Conservation (phyloP, 1,140 invertebrate genomes). For the Tigriopus japonicus region DNA sequence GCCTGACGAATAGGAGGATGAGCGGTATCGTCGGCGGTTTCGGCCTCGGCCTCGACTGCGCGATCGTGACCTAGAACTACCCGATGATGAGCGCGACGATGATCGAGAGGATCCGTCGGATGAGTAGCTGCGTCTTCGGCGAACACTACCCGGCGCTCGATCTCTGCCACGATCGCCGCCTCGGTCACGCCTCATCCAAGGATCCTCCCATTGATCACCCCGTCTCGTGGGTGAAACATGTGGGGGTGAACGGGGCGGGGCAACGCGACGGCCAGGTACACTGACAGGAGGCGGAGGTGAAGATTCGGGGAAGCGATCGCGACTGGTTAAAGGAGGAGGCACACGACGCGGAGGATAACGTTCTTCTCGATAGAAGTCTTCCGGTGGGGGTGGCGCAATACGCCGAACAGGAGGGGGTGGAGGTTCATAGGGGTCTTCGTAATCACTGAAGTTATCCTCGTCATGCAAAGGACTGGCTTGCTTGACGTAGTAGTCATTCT, state of each 20-base stretch:
- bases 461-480: conserved; percentile 29
- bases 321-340: neutral
- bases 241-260: conserved; percentile 9
- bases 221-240: conserved; percentile 11
- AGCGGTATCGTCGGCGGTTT: conserved; percentile 11
- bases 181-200: conserved; percentile 55
- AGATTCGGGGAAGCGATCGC: neutral
- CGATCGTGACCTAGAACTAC: conserved; percentile 17
- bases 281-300: conserved; percentile 5
- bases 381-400: conserved; percentile 13
- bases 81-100: conserved; percentile 15
- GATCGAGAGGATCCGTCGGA: conserved; percentile 17
- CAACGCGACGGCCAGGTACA: conserved; percentile 8
- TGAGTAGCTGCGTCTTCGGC: conserved; percentile 18
- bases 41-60: conserved; percentile 9
- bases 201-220: conserved; percentile 71
- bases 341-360: neutral
- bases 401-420: neutral
- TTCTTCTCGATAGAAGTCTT: neutral
- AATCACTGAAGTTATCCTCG: conserved; percentile 13
- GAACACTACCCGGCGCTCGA: conserved; percentile 30
- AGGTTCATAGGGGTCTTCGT: neutral
- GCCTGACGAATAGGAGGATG: conserved; percentile 16
- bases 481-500: conserved; percentile 57
- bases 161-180: conserved; percentile 27